Base-by-base conservation (phyloP, 1,140 invertebrate genomes). In the Solenopsis invicta region DNA sequence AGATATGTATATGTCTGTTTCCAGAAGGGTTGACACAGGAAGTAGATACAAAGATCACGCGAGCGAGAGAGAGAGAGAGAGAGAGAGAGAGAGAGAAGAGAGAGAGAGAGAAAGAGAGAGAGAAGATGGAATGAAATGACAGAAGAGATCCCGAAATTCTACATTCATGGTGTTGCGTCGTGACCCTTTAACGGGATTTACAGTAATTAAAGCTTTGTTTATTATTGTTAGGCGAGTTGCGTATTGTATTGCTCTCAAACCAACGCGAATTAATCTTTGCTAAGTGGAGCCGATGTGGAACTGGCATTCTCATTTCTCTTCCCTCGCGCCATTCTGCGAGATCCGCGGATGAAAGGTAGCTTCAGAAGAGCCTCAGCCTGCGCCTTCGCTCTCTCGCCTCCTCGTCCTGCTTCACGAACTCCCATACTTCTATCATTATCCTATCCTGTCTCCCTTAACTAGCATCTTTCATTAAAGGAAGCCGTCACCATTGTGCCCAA, bases 221-320 rank as follows among this genome's bases (percentile, higher is more conserved):
- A 93, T 94, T 91, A 91, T 92, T 91, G 91, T 93, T 84, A 85
- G 82, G 75, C 89, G 67, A 90, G 77, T 69, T 80, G 64, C 21
- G 85, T 86, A 94, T 93, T 93, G 93, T 93, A 64, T 87, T 64
- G 85, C 80, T 74, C 64, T 84, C 86, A 48, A 88, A 92, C 91
- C 94, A 94, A 91, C 91, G 89, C 88, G 92, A 94, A 95, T 95
- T 95, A 94, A 93, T 95, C 93, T 93, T 90, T 86, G 78, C 89
- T 89, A 91, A 91, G 90, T 90, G 87, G 90, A 88, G 82, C 85
- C 88, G 84, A 87, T 91, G 66, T 69, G 92, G 81, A 69, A 87
- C 88, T 92, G 91, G 88, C 89, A 87, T 87, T 89, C 69, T 72
- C 64, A n/a, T 61, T 34, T 82, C 66, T 82, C 77, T 77, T 41